Conservation (phyloP, 2,113 vertebrate species). For the Aplodontia rufa region DNA sequence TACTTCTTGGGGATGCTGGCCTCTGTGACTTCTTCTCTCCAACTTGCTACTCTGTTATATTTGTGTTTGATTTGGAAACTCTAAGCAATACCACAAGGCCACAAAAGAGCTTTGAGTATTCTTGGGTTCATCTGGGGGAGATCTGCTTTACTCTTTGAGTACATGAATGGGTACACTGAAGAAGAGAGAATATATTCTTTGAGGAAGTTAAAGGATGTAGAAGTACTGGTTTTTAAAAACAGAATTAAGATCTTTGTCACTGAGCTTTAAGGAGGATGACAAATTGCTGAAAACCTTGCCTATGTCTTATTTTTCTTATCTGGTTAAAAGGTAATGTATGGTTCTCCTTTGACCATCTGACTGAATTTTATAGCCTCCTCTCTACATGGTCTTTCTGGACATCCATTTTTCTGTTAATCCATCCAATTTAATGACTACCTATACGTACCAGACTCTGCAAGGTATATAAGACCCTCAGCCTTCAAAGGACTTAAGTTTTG, state of each 20-base stretch:
- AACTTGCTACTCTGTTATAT: background rate
- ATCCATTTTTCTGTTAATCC: background rate
- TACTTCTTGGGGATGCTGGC: background rate
- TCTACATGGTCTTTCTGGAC: background rate
- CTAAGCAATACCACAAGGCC: background rate
- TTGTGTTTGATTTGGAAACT: background rate
- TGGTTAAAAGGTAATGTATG: background rate
- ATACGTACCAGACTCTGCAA: background rate
- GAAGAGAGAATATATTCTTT: background rate
- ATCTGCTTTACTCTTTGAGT: background rate
- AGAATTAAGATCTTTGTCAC: background rate
- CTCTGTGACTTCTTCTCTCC: background rate
- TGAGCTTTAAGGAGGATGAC: background rate
- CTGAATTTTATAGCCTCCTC: background rate
- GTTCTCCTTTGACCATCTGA: background rate
- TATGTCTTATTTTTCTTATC: background rate
- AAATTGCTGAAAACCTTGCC: conserved; percentile 1
- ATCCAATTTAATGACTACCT: background rate
- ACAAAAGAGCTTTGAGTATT: background rate
- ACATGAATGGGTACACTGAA: background rate
- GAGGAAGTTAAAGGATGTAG: background rate
- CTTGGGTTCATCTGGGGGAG: background rate
- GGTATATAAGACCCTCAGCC: background rate
- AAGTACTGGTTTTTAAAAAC: background rate
- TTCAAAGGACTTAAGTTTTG: background rate